Percentiles rank a stretch among this genome's conserved stretches.
phyloP scores from a whole-genome alignment of 1,140 invertebrate species.

The Diorhabda elongata region DNA sequence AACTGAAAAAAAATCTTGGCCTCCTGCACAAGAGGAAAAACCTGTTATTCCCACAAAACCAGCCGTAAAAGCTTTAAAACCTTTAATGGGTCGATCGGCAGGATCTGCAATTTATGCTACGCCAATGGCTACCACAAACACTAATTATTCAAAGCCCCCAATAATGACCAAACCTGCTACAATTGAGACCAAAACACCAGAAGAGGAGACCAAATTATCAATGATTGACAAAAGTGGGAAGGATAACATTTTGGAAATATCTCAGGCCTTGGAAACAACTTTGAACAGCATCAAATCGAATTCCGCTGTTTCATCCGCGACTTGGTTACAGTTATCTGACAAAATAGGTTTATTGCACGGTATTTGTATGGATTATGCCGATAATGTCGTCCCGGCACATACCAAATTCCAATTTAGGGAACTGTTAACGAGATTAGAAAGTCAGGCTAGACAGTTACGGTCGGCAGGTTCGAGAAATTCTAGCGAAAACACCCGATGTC shows the following conservation, averaged over 20 bases:
- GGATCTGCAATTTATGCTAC: slow-evolving; percentile 62
- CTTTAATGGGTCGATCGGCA: slow-evolving; percentile 43
- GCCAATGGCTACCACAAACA: slow-evolving; percentile 48
- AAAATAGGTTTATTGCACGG: slow-evolving; percentile 75
- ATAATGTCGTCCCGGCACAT: slow-evolving; percentile 76
- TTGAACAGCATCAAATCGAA: slow-evolving; percentile 59
- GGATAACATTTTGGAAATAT: slow-evolving; percentile 67
- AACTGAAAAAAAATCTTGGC: slow-evolving; percentile 56
- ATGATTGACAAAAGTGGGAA: slow-evolving; percentile 48
- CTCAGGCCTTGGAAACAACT: slow-evolving; percentile 62
- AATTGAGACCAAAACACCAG: slow-evolving; percentile 47
- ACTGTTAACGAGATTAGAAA: slow-evolving; percentile 74
- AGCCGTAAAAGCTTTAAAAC: slow-evolving; percentile 54
- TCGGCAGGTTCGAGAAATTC: slow-evolving; percentile 68
- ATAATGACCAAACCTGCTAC: slow-evolving; percentile 58
- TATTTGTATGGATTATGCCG: slow-evolving; percentile 67
- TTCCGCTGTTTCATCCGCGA: slow-evolving; percentile 57
- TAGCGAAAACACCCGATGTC: slow-evolving; percentile 62
- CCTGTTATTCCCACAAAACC: slow-evolving; percentile 69
- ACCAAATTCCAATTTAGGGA: slow-evolving; percentile 86
- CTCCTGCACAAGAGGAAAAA: slow-evolving; percentile 57
- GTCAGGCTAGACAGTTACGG: slow-evolving; percentile 70
- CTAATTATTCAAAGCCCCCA: slow-evolving; percentile 47
- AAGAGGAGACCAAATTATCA: slow-evolving; percentile 50
- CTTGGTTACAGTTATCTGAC: slow-evolving; percentile 80